Percentiles rank a stretch among this genome's conserved stretches.
Evolutionary conservation across 2,888 invertebrate species (phyloP).

Genomic region (Archips crataeganus): DNA sequence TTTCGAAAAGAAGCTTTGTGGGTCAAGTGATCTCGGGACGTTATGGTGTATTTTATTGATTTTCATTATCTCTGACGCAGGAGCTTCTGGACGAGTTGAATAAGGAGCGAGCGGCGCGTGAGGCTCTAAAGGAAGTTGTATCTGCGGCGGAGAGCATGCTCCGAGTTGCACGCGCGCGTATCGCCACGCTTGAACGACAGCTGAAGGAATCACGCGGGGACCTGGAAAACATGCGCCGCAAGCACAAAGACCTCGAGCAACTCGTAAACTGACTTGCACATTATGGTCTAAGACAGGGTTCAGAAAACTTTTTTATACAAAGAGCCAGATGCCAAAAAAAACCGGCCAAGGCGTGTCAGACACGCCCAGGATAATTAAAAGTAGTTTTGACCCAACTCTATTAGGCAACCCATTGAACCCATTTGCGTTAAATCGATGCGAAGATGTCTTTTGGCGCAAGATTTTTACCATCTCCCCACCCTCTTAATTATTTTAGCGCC

Average conservation of each 20-base stretch:
- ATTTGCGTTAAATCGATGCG: too few species aligned
- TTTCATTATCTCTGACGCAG: slow-evolving; percentile 49
- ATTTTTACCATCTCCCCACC: too few species aligned
- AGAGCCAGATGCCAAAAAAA: too few species aligned
- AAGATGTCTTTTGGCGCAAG: too few species aligned
- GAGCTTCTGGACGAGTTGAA: slow-evolving; percentile 62
- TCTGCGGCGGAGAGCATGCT: slow-evolving; percentile 75
- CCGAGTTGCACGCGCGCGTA: slow-evolving; percentile 73
- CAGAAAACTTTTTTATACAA: too few species aligned
- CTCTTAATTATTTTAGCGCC: too few species aligned
- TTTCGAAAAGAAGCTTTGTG: slow-evolving; percentile 3
- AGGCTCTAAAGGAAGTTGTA: slow-evolving; percentile 71
- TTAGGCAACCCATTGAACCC: too few species aligned
- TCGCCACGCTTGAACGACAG: slow-evolving; percentile 71
- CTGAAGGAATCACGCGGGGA: slow-evolving; percentile 69
- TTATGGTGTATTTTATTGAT: neutral
- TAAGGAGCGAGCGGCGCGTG: slow-evolving; percentile 72
- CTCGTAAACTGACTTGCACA: slow-evolving; percentile 70
- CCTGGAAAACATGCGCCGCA: slow-evolving; percentile 65
- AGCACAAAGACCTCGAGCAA: slow-evolving; percentile 77
- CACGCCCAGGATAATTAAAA: too few species aligned
- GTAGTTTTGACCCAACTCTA: too few species aligned
- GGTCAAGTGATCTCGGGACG: neutral
- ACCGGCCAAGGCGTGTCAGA: too few species aligned
- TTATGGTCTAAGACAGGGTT: too few species aligned